Evolutionary conservation across 2,797 vertebrate species (phyloP).

Genomic region (Aplochiton taeniatus): DNA sequence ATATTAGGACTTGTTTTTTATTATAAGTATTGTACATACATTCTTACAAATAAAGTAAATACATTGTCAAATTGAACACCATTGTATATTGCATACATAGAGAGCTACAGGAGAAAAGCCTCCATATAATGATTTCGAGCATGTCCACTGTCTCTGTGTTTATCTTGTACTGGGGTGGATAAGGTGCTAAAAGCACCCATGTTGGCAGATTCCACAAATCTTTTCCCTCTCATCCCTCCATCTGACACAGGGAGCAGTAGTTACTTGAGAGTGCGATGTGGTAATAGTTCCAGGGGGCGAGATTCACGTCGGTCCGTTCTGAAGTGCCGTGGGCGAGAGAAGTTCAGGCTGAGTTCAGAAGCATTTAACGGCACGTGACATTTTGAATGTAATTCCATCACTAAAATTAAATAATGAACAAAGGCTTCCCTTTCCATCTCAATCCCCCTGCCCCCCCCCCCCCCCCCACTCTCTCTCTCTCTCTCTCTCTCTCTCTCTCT

Average conservation of each 20-base stretch:
- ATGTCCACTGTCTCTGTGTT: too few relatives aligned
- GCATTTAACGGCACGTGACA: conserved; percentile 2
- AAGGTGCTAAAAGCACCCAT: conserved; percentile 20
- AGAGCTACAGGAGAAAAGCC: too few relatives aligned
- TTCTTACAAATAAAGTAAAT: too few relatives aligned
- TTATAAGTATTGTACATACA: too few relatives aligned
- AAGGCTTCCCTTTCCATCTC: not conserved
- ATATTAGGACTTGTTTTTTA: too few relatives aligned
- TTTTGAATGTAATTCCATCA: conserved; percentile 1
- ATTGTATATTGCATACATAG: too few relatives aligned
- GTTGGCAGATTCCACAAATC: conserved; percentile 15
- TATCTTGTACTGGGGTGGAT: conserved; percentile 7
- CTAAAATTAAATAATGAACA: conserved; percentile 1
- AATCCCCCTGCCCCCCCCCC: too few relatives aligned
- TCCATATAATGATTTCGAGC: too few relatives aligned
- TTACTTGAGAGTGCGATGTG: not conserved
- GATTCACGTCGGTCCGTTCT: not conserved
- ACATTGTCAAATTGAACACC: too few relatives aligned
- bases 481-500: not conserved
- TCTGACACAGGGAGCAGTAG: not conserved
- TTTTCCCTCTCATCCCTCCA: conserved; percentile 22
- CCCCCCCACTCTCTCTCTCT: not conserved
- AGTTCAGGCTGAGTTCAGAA: conserved; percentile 5
- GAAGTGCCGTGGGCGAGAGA: not conserved
- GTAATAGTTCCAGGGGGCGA: not conserved